phyloP scores from a whole-genome alignment of 2,797 vertebrate species.

The Dicrostonyx torquatus region DNA sequence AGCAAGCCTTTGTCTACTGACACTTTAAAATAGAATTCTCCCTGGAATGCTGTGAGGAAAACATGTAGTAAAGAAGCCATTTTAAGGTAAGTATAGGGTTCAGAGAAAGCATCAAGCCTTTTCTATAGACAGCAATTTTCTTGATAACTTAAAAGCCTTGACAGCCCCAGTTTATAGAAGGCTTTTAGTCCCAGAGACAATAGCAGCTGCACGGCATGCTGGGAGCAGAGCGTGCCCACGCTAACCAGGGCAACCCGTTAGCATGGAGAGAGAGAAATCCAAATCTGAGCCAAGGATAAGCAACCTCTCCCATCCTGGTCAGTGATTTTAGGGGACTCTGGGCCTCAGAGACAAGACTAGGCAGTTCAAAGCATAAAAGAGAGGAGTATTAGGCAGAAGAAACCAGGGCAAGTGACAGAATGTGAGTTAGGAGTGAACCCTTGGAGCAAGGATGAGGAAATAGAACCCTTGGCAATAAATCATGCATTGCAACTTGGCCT shows the following conservation, averaged over 20 bases:
- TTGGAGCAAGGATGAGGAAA: no score
- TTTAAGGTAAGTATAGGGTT: slow-evolving; percentile 56
- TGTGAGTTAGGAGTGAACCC: not conserved
- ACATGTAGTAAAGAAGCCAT: not conserved
- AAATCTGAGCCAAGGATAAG: not conserved
- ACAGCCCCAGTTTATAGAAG: not conserved
- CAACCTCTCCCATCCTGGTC: not conserved
- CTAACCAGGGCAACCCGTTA: not conserved
- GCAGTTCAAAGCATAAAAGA: not conserved
- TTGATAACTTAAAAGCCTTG: not conserved
- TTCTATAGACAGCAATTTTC: not conserved
- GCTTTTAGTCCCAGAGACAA: not conserved
- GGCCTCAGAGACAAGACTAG: not conserved
- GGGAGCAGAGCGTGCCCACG: not conserved
- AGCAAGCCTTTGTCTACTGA: slow-evolving; percentile 20
- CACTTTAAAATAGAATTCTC: slow-evolving; percentile 33
- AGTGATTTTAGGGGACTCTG: not conserved
- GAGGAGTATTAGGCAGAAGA: not conserved
- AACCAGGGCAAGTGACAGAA: not conserved
- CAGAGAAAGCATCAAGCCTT: not conserved
- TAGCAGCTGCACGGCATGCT: not conserved
- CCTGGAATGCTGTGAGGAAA: not conserved
- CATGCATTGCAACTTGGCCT: not conserved
- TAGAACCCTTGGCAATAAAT: not conserved
- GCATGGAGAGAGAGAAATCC: not conserved